phyloP scores from a whole-genome alignment of 1,140 invertebrate genomes.

The Drosophila santomea region DNA sequence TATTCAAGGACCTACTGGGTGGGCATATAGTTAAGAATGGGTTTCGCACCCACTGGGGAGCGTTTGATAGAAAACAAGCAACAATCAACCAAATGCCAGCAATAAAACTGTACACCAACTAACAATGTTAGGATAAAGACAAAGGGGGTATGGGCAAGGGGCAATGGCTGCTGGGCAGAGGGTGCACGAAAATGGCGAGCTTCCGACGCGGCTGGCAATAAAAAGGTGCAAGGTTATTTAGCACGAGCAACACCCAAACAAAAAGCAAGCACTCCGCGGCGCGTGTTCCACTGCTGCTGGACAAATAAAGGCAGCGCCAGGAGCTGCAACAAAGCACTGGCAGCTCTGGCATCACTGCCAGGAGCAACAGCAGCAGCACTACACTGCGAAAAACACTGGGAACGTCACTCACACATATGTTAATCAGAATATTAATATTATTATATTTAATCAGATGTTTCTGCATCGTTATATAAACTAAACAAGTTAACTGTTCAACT shows the following conservation, averaged over 20 bases:
- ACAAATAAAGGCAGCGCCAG: constrained; percentile 73
- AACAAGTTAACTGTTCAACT: too few species aligned
- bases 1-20: constrained; percentile 29
- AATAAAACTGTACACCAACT: constrained; percentile 70
- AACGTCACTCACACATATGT: too few species aligned
- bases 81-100: constrained; percentile 72
- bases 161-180: constrained; percentile 13
- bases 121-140: constrained; percentile 46
- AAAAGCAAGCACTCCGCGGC: constrained; percentile 61
- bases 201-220: constrained; percentile 76
- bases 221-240: constrained; percentile 82
- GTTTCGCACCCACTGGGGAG: constrained; percentile 23
- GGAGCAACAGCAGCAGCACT: constrained; percentile 8
- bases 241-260: constrained; percentile 71
- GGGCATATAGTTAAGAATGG: constrained; percentile 43
- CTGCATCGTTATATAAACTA: too few species aligned
- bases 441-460: too few species aligned
- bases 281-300: constrained; percentile 77
- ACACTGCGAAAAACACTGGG: background rate
- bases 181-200: constrained; percentile 71
- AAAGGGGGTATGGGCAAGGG: background rate
- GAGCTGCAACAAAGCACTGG: constrained; percentile 12
- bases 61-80: constrained; percentile 71
- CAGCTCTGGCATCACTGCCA: constrained; percentile 8
- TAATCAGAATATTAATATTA: too few species aligned